These are phyloP conservation scores for Agonopterix alstromeriana DNA, from an alignment of 2,888 invertebrate species.

Conservation along the genomic window DNA sequence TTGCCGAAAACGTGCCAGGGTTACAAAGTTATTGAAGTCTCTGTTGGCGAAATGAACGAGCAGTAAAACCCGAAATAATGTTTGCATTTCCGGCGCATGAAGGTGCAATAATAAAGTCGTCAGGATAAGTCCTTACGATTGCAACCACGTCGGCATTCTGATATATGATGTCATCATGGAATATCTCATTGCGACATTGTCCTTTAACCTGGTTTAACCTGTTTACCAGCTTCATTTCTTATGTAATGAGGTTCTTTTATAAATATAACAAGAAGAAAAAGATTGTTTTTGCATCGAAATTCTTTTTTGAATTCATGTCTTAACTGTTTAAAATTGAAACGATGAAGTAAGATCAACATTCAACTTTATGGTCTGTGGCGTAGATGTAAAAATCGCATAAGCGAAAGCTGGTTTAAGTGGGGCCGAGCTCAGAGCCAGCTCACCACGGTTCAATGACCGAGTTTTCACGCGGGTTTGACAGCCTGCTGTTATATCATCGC, in stretches of 20 bases:
- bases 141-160: too few species aligned
- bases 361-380: slow-evolving; percentile 42
- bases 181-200: too few species aligned
- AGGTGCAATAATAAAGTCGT: too few species aligned
- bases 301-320: slow-evolving; percentile 15
- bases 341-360: slow-evolving; percentile 27
- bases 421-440: slow-evolving; percentile 37
- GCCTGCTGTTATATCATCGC: slow-evolving; percentile 75
- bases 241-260: slow-evolving; percentile 18
- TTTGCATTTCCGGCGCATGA: too few species aligned
- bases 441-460: slow-evolving; percentile 72
- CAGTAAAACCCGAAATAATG: too few species aligned
- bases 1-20: background rate
- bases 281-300: slow-evolving; percentile 32
- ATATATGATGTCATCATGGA: too few species aligned
- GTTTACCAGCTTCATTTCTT: slow-evolving; percentile 13
- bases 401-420: slow-evolving; percentile 54
- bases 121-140: too few species aligned
- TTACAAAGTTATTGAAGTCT: too few species aligned
- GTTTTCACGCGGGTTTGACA: slow-evolving; percentile 75
- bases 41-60: too few species aligned
- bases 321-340: slow-evolving; percentile 21
- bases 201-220: too few species aligned
- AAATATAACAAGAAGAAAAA: too few species aligned
- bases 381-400: slow-evolving; percentile 62